Percentiles rank a stretch among this genome's conserved stretches.
These are phyloP conservation scores for Phalacrocorax pelagicus DNA, from an alignment of 2,113 vertebrate genomes.

Conservation along the genomic window DNA sequence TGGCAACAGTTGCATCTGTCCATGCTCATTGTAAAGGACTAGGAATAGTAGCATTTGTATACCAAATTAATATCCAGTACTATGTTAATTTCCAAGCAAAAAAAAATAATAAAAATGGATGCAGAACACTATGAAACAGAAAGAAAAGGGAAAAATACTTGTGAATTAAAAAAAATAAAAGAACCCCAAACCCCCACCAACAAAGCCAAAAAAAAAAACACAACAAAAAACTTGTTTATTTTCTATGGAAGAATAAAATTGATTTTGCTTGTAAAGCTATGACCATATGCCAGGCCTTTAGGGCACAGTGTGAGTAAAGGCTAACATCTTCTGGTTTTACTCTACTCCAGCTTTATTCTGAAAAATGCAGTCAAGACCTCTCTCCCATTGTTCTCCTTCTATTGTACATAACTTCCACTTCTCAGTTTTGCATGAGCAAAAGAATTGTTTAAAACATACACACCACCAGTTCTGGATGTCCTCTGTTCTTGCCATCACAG, in stretches of 20 bases:
- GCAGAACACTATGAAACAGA: not conserved
- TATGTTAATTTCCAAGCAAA: not conserved
- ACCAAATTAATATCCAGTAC: not conserved
- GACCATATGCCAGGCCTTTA: slow-evolving; percentile 29
- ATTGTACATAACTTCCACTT: not conserved
- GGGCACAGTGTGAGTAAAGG: slow-evolving; percentile 28
- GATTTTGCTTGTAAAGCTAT: slow-evolving; percentile 15
- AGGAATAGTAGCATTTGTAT: not conserved
- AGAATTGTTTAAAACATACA: not conserved
- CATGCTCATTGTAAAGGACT: not conserved
- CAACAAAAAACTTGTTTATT: not conserved
- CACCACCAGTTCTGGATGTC: not conserved
- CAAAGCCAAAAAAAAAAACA: not conserved
- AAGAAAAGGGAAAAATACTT: not conserved
- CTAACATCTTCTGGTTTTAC: slow-evolving; percentile 39
- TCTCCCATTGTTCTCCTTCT: slow-evolving; percentile 34
- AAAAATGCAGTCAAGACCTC: slow-evolving; percentile 18
- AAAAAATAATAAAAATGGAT: not conserved
- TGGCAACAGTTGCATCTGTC: slow-evolving; percentile 1
- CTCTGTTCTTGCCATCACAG: not conserved
- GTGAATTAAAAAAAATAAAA: not conserved
- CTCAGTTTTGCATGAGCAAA: not conserved
- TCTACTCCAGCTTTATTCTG: slow-evolving; percentile 14
- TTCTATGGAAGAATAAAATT: slow-evolving; percentile 46
- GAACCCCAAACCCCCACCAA: too few species aligned